phyloP scores from a whole-genome alignment of 2,797 vertebrate genomes.

The Peromyscus attwateri region DNA sequence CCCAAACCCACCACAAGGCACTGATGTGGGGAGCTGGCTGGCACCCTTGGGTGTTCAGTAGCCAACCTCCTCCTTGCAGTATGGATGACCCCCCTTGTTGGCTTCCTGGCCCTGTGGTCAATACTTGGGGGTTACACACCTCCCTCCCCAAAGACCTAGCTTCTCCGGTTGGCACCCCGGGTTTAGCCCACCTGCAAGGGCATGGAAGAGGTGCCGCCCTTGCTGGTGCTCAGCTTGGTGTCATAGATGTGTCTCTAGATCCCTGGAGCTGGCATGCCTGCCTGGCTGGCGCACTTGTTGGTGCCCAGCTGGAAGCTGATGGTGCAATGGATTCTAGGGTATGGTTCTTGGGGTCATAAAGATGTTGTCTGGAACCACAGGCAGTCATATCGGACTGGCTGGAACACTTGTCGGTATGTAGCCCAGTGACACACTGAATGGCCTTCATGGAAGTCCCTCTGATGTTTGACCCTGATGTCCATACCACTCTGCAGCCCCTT shows the following conservation, averaged over 20 bases:
- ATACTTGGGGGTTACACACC: not conserved
- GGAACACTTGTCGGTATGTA: not conserved
- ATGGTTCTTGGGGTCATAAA: not conserved
- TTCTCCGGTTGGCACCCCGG: not conserved
- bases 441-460: not conserved
- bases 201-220: not conserved
- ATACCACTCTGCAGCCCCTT: not conserved
- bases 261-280: not conserved
- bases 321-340: not conserved
- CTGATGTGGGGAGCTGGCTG: not conserved
- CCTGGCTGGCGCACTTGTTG: not conserved
- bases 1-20: not conserved
- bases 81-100: not conserved
- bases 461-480: not conserved
- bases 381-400: not conserved
- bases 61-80: not conserved
- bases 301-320: not conserved
- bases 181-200: not conserved
- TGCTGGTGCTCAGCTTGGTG: not conserved
- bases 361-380: not conserved
- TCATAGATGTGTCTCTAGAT: not conserved
- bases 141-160: not conserved
- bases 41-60: not conserved
- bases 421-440: not conserved
- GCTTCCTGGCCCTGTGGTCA: not conserved